phyloP scores from a whole-genome alignment of 2,797 vertebrate species.

The Halcyon badia region DNA sequence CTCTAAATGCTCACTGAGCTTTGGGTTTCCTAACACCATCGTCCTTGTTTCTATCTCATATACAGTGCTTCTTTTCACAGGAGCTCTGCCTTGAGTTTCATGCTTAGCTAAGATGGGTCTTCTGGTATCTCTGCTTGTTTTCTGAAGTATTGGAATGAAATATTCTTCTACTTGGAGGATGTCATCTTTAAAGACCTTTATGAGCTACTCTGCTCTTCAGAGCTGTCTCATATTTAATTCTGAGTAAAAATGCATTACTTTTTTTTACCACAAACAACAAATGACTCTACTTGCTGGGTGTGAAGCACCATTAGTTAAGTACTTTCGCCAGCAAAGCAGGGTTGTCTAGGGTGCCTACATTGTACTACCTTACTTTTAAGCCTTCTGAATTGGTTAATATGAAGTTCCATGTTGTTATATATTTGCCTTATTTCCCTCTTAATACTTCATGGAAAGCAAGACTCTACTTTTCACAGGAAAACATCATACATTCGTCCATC shows the following conservation, averaged over 20 bases:
- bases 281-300: not conserved
- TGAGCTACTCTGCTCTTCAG: not conserved
- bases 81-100: not conserved
- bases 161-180: not conserved
- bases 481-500: not conserved
- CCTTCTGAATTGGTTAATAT: not conserved
- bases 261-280: not conserved
- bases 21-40: not conserved
- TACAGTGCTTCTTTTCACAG: not conserved
- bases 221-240: not conserved
- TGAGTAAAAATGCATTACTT: not conserved
- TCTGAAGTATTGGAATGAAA: not conserved
- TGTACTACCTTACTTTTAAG: not conserved
- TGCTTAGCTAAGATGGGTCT: not conserved
- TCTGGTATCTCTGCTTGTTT: not conserved
- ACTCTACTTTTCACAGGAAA: not conserved
- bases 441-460: not conserved
- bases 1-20: not conserved
- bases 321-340: not conserved
- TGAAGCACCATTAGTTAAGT: not conserved
- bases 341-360: not conserved
- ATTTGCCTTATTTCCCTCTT: not conserved
- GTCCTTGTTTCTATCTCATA: not conserved
- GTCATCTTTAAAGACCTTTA: not conserved
- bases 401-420: not conserved